Evolutionary conservation across 2,888 invertebrate species (phyloP).

Genomic region (Volucella inflata): DNA sequence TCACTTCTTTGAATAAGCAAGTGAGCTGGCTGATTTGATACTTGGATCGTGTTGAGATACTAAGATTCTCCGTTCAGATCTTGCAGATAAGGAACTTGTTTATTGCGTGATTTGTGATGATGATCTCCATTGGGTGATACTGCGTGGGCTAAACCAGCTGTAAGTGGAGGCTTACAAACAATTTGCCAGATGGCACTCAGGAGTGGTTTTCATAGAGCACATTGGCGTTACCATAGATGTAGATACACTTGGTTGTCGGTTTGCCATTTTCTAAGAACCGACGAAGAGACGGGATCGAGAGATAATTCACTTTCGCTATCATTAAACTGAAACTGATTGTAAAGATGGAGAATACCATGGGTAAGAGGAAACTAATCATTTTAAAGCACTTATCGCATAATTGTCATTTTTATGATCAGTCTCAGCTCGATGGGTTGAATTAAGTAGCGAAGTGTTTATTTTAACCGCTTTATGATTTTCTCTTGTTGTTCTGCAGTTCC

Average conservation of each 20-base stretch:
- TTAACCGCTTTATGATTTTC: no score
- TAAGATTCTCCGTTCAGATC: constrained; percentile 10
- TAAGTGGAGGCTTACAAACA: background rate
- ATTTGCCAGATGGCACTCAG: no score
- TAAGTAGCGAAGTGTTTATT: no score
- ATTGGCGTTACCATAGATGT: no score
- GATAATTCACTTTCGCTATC: constrained; percentile 27
- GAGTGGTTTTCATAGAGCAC: no score
- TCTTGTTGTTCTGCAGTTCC: no score
- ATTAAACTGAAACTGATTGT: background rate
- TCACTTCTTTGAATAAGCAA: constrained; percentile 27
- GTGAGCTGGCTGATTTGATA: constrained; percentile 24
- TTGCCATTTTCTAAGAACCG: background rate
- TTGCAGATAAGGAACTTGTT: constrained; percentile 59
- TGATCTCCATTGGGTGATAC: constrained; percentile 1
- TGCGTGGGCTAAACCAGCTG: constrained; percentile 22
- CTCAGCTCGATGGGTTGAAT: no score
- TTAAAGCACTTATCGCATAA: no score
- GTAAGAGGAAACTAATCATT: no score
- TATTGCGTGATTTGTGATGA: constrained; percentile 58
- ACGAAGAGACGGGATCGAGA: background rate
- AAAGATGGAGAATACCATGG: no score
- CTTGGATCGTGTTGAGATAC: constrained; percentile 33
- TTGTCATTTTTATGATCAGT: no score
- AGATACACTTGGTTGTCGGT: no score